A percentile compares a stretch with the other conserved stretches of the same genome.
These are phyloP conservation scores for Latrodectus elegans DNA, from an alignment of 2,888 invertebrate species.

Conservation along the genomic window DNA sequence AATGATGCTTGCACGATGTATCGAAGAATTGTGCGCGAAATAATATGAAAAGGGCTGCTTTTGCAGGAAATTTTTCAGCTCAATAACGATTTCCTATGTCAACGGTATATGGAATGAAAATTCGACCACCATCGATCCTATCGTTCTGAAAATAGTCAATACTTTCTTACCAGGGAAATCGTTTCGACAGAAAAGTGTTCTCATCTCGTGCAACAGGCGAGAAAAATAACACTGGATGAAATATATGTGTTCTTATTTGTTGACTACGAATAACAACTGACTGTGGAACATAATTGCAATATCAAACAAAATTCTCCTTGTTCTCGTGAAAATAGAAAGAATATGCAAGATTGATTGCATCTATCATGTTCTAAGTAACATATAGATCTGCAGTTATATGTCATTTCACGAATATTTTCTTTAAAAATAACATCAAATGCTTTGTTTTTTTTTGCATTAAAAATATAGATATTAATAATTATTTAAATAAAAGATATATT, in stretches of 20 bases:
- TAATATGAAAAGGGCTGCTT: slow-evolving; percentile 12
- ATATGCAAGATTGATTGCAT: too few species aligned
- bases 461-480: too few species aligned
- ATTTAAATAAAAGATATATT: too few species aligned
- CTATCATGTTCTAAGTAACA: too few species aligned
- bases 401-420: too few species aligned
- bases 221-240: slow-evolving; percentile 46
- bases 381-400: too few species aligned
- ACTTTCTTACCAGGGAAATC: slow-evolving; percentile 25
- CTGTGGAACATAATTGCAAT: too few species aligned
- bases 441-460: too few species aligned
- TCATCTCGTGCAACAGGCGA: slow-evolving; percentile 57
- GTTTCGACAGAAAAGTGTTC: slow-evolving; percentile 7
- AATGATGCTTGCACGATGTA: slow-evolving; percentile 64
- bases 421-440: too few species aligned
- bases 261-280: background rate
- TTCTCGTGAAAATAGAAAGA: too few species aligned
- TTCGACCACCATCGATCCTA: slow-evolving; percentile 37
- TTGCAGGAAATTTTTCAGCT: slow-evolving; percentile 19
- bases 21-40: slow-evolving; percentile 59
- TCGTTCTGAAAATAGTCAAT: slow-evolving; percentile 34
- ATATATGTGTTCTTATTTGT: slow-evolving; percentile 25
- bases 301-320: too few species aligned
- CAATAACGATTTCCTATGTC: slow-evolving; percentile 52
- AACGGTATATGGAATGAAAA: slow-evolving; percentile 35